Conservation (phyloP, 1,140 invertebrate genomes). For the Fopius arisanus region DNA sequence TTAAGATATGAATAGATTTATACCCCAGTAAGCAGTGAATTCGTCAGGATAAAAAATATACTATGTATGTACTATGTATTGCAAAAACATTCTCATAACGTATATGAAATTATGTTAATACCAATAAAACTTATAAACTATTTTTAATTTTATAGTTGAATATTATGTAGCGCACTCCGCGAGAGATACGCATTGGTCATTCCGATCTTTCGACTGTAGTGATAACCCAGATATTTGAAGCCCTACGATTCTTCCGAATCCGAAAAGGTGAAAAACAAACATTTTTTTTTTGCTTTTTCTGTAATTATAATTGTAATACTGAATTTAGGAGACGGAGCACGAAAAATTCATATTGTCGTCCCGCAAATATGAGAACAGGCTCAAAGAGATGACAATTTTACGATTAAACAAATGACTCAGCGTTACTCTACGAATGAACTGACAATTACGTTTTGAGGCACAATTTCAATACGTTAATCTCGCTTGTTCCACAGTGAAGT, state of each 20-base stretch:
- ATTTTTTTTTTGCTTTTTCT: no score
- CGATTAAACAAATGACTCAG: neutral
- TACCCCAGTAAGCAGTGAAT: neutral
- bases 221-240: no score
- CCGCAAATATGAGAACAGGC: neutral
- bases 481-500: conserved; percentile 15
- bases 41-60: neutral
- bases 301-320: no score
- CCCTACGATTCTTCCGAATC: no score
- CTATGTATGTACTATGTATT: neutral
- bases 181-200: no score
- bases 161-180: no score
- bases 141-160: no score
- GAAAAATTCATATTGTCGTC: neutral
- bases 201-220: no score
- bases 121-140: no score
- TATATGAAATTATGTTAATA: no score
- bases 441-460: neutral
- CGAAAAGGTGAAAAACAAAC: no score
- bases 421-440: neutral
- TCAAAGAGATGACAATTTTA: neutral
- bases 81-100: neutral
- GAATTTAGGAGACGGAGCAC: no score
- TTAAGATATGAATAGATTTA: neutral
- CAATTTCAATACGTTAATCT: conserved; percentile 30